These are phyloP conservation scores for Oryzias dopingdopingensis DNA, from an alignment of 2,797 vertebrate genomes.

Conservation along the genomic window DNA sequence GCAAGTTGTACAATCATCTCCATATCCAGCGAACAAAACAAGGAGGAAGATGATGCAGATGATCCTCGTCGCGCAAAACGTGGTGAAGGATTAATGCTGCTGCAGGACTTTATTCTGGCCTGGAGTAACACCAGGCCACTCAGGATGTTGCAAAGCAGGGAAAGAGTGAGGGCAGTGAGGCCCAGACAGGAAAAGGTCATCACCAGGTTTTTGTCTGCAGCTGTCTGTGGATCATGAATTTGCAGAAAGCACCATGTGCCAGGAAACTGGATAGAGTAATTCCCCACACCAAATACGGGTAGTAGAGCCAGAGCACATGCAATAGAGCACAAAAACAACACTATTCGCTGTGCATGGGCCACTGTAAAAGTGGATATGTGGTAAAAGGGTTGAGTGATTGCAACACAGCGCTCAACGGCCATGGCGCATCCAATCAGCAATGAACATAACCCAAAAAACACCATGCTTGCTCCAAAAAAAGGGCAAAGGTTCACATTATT, in stretches of 20 bases:
- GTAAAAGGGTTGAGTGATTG: constrained; percentile 73
- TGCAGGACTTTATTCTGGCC: constrained; percentile 46
- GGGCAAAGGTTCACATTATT: constrained; percentile 54
- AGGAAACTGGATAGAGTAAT: constrained; percentile 62
- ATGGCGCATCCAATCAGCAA: constrained; percentile 73
- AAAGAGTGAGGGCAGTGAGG: constrained; percentile 61
- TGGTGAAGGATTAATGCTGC: constrained; percentile 15
- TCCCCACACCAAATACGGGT: constrained; percentile 62
- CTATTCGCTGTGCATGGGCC: constrained; percentile 38
- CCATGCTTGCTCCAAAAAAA: constrained; percentile 73
- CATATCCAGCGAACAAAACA: constrained; percentile 64
- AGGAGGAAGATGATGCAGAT: constrained; percentile 30
- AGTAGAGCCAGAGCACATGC: constrained; percentile 63
- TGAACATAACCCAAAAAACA: constrained; percentile 75
- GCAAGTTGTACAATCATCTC: constrained; percentile 76
- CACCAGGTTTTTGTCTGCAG: constrained; percentile 49
- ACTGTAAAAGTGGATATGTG: constrained; percentile 59
- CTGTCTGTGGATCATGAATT: constrained; percentile 37
- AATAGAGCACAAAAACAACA: constrained; percentile 51
- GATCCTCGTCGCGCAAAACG: constrained; percentile 17
- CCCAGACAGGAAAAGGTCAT: constrained; percentile 72
- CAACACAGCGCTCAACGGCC: constrained; percentile 76
- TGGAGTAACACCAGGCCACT: constrained; percentile 66
- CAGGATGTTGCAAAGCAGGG: constrained; percentile 72
- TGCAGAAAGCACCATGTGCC: constrained; percentile 78